A percentile compares a stretch with the other conserved stretches of the same genome.
Evolutionary conservation across 2,113 vertebrate genomes (phyloP).

Genomic region (Glareola pratincola): DNA sequence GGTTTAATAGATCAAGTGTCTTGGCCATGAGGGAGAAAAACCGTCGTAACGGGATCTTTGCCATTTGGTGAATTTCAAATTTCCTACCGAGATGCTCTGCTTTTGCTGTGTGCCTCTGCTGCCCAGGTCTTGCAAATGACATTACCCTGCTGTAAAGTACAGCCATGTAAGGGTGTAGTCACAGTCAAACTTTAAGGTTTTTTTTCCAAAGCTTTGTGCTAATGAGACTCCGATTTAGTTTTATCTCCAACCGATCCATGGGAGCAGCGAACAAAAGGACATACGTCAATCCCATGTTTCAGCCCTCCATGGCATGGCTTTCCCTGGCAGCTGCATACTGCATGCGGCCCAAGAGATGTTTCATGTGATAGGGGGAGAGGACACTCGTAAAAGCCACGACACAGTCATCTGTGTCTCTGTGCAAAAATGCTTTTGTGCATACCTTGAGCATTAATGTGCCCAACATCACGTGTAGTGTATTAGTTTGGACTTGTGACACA

Average conservation of each 20-base stretch:
- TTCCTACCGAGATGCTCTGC: neutral
- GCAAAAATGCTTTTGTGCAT: neutral
- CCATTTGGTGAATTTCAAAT: neutral
- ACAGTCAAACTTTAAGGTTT: neutral
- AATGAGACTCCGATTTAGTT: neutral
- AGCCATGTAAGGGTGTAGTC: neutral
- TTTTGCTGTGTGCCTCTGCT: neutral
- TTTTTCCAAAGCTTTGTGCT: neutral
- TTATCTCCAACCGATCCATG: neutral
- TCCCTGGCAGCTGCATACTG: neutral
- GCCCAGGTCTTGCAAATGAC: neutral
- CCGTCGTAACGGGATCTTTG: constrained; percentile 43
- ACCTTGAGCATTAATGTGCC: neutral
- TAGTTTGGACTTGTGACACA: neutral
- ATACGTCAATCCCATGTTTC: neutral
- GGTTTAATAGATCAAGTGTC: constrained; percentile 60
- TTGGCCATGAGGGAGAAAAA: neutral
- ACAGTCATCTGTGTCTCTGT: neutral
- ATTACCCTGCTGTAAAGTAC: neutral
- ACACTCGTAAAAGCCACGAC: neutral
- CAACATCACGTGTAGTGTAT: neutral
- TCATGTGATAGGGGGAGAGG: neutral
- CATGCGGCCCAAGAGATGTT: neutral
- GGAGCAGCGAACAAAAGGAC: neutral
- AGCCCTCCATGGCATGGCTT: no score